Base-by-base conservation (phyloP, 2,113 vertebrate genomes). In the Ictalurus punctatus region DNA sequence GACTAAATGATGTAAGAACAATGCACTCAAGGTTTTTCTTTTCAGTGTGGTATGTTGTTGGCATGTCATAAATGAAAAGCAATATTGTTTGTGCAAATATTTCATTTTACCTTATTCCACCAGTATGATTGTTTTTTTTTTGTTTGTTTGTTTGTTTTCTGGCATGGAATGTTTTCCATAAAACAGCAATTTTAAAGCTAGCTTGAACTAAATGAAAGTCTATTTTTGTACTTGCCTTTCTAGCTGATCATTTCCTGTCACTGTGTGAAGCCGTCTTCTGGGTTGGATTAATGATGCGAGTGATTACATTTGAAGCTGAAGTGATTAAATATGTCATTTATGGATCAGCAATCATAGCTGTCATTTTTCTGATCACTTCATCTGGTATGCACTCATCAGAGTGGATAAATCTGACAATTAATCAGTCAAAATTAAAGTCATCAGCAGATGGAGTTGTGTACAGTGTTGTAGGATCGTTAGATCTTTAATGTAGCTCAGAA, bases 221-320 rank as follows among this genome's bases (percentile, higher is more conserved):
- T 85, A 85, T 89, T 89, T 85, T 44, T 25, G n/a, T 48, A 40
- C 74, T 54, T 89, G 59, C 8, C 27, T 80, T 84, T 76, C 71
- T 56, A 19, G 44, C 44, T 44, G 82, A 85, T 89, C 44, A 52
- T 84, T 84, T 84, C 56, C 69, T 80, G 74, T 40, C 37, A 67
- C 58, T 54, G 48, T 79, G 56, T 63, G 3, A 78, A 40, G 30
- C 71, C 48, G 69, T 76, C 87, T 59, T 63, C 81, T 30, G 76
- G 61, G 13, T 48, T 48, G n/a, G 81, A 88, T 85, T 89, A 89
- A 89, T 80, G 61, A 40, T 21, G 1, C 34, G 17, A 69, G 74
- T 85, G 88, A 89, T 89, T 89, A 89, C 54, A 80, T 85, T 85
- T 85, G 30, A 63, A n/a, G 88, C 27, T 25, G 30, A 89, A 85